Conservation (phyloP, 1,140 invertebrate species). For the Apis mellifera region DNA sequence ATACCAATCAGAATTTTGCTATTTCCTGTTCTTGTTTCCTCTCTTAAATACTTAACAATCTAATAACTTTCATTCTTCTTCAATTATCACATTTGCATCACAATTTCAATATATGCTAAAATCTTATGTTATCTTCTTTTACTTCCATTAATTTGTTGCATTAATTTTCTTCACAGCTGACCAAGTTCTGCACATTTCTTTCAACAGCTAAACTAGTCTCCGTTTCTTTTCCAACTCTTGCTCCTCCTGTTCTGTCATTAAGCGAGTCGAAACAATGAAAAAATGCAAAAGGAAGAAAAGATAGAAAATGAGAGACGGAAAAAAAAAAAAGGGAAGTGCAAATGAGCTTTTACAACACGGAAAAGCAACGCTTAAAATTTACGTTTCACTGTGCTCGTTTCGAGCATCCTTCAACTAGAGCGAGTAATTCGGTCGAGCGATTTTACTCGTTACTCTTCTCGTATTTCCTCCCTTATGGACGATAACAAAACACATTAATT, state of each 20-base stretch:
- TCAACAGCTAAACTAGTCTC: neutral
- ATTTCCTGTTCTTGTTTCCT: too few relatives aligned
- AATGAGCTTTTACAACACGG: slow-evolving; percentile 45
- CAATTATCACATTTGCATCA: neutral
- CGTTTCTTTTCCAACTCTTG: neutral
- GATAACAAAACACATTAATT: slow-evolving; percentile 6
- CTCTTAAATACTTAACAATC: too few relatives aligned
- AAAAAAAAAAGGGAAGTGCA: neutral
- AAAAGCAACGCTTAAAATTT: slow-evolving; percentile 49
- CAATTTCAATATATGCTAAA: neutral
- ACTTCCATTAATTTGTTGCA: neutral
- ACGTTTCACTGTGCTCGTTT: slow-evolving; percentile 43
- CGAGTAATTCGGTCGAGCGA: slow-evolving; percentile 39
- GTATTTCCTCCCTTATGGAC: too few relatives aligned
- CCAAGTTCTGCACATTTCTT: slow-evolving; percentile 10
- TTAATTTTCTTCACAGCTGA: slow-evolving; percentile 9
- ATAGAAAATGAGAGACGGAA: neutral
- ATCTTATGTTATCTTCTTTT: neutral
- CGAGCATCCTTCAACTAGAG: slow-evolving; percentile 18
- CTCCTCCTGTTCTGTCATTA: neutral
- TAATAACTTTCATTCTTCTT: neutral
- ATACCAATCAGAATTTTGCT: neutral
- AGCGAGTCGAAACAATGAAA: neutral
- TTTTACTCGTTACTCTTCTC: neutral
- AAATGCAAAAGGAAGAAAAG: neutral